Percentiles rank a stretch among this genome's conserved stretches.
Evolutionary conservation across 2,888 invertebrate genomes (phyloP).

Genomic region (Apamea anceps): DNA sequence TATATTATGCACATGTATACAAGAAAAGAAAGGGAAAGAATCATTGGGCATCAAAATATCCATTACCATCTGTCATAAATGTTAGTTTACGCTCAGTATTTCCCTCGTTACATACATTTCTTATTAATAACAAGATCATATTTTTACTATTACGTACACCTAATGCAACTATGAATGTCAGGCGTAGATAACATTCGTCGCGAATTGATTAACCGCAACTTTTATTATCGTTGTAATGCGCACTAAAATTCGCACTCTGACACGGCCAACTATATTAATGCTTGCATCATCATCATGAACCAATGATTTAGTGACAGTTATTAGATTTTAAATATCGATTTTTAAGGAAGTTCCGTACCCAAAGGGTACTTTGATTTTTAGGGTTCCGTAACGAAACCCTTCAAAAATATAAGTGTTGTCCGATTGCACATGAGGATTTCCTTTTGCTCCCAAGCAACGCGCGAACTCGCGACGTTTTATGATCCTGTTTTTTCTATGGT

Average conservation of each 20-base stretch:
- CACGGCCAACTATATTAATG: slow-evolving; percentile 6
- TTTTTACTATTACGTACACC: not conserved
- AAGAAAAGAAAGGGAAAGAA: no score
- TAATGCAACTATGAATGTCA: not conserved
- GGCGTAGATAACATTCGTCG: slow-evolving; percentile 35
- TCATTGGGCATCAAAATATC: not conserved
- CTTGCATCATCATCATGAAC: not conserved
- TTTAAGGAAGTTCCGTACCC: not conserved
- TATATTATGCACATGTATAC: no score
- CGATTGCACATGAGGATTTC: slow-evolving; percentile 1
- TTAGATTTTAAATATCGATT: not conserved
- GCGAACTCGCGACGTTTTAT: not conserved
- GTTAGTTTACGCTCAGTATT: not conserved
- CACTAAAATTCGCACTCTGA: slow-evolving; percentile 15
- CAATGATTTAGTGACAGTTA: not conserved
- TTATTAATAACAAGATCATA: not conserved
- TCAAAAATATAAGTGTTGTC: not conserved
- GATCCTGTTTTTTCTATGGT: not conserved
- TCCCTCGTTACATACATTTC: not conserved
- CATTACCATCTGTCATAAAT: not conserved
- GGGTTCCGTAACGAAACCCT: not conserved
- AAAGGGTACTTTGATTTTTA: not conserved
- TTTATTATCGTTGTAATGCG: slow-evolving; percentile 56
- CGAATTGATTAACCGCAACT: slow-evolving; percentile 53
- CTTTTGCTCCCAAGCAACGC: not conserved